These are phyloP conservation scores for Genyomyrus donnyi DNA, from an alignment of 2,113 vertebrate species.

Conservation along the genomic window DNA sequence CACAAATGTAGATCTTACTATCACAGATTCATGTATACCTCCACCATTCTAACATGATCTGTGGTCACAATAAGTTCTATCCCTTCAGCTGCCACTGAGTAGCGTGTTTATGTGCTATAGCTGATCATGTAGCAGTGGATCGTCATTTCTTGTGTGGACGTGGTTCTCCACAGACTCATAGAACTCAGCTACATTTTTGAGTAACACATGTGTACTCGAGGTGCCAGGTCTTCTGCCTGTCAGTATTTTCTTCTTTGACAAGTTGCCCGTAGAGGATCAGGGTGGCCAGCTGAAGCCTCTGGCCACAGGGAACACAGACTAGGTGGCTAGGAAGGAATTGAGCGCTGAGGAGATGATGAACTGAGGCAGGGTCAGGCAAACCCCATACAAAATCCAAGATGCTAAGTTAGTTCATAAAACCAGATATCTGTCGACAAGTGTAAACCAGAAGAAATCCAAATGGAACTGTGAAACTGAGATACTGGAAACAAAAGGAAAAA, in stretches of 20 bases:
- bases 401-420: not conserved
- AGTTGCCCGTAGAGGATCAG: not conserved
- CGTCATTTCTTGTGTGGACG: not conserved
- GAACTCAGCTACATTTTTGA: not conserved
- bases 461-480: not conserved
- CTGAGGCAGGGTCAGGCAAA: not conserved
- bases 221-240: not conserved
- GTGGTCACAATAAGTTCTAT: not conserved
- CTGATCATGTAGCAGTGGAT: not conserved
- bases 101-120: not conserved
- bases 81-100: not conserved
- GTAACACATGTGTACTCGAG: not conserved
- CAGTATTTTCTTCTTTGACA: not conserved
- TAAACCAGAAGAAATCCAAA: not conserved
- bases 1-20: not conserved
- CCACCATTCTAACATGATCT: not conserved
- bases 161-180: not conserved
- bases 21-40: not conserved
- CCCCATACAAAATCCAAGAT: not conserved
- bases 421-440: not conserved
- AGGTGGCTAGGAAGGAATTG: not conserved
- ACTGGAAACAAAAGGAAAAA: not conserved
- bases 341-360: not conserved
- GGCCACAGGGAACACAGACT: not conserved
- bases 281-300: not conserved